Evolutionary conservation across 1,140 invertebrate genomes (phyloP).

Genomic region (Neotoxoptera formosana): DNA sequence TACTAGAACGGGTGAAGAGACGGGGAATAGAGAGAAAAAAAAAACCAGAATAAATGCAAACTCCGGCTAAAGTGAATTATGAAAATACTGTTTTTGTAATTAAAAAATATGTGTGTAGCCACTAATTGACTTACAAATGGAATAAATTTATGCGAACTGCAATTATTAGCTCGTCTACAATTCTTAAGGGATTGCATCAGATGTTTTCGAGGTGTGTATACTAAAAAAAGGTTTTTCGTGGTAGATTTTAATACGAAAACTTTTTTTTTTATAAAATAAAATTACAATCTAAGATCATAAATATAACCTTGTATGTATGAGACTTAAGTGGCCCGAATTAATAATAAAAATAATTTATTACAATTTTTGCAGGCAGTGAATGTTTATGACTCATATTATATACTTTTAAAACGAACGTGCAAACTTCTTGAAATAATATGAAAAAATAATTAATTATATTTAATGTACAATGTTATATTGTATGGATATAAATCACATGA

Average conservation of each 20-base stretch:
- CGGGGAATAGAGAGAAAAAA: neutral
- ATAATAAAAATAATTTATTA: constrained; percentile 42
- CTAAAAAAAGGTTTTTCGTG: neutral
- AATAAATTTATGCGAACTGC: neutral
- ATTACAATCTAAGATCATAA: constrained; percentile 39
- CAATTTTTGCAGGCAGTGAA: neutral
- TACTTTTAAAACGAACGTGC: constrained; percentile 11
- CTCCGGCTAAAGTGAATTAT: constrained; percentile 14
- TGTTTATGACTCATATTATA: constrained; percentile 36
- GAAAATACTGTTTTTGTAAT: constrained; percentile 23
- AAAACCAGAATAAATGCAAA: neutral
- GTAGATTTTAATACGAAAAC: constrained; percentile 24
- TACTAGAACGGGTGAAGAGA: neutral
- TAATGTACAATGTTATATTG: neutral
- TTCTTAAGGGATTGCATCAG: constrained; percentile 25
- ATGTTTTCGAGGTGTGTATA: constrained; percentile 1
- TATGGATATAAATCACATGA: neutral
- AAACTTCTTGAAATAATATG: constrained; percentile 26
- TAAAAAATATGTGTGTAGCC: constrained; percentile 4
- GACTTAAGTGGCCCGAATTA: constrained; percentile 41
- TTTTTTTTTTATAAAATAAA: neutral
- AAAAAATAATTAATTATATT: constrained; percentile 23
- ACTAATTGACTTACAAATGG: constrained; percentile 34
- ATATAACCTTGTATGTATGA: constrained; percentile 32
- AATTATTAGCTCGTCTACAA: constrained; percentile 35